phyloP scores from a whole-genome alignment of 2,888 invertebrate species.

The Bombyx huttoni region DNA sequence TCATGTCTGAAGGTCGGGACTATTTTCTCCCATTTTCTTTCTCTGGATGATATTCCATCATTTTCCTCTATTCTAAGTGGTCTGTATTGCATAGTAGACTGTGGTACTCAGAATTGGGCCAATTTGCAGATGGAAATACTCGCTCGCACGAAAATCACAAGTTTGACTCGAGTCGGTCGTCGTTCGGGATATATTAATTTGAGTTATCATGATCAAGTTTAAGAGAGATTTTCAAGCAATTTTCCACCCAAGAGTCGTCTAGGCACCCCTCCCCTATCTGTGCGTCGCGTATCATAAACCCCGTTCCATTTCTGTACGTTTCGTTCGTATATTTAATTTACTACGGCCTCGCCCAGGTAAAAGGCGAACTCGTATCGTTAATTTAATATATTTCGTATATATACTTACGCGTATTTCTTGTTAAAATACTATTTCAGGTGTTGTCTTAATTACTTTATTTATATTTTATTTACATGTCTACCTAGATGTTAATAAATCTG shows the following conservation, averaged over 20 bases:
- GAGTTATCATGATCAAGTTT: not conserved
- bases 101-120: too few relatives aligned
- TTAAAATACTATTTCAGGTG: not conserved
- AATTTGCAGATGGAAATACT: too few relatives aligned
- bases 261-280: not conserved
- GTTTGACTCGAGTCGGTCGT: too few relatives aligned
- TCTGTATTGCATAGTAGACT: too few relatives aligned
- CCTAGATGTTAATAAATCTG: too few relatives aligned
- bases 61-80: too few relatives aligned
- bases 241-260: not conserved
- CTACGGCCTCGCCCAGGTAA: slow-evolving; percentile 17
- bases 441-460: too few relatives aligned
- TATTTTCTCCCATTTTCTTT: too few relatives aligned
- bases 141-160: too few relatives aligned
- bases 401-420: slow-evolving; percentile 14
- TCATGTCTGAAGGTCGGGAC: too few relatives aligned
- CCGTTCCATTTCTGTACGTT: slow-evolving; percentile 1
- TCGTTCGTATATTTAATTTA: slow-evolving; percentile 23
- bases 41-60: too few relatives aligned
- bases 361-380: slow-evolving; percentile 22
- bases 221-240: not conserved
- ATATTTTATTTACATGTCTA: too few relatives aligned
- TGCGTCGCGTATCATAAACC: not conserved
- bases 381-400: slow-evolving; percentile 26
- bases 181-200: not conserved